These are phyloP conservation scores for Albula goreensis DNA, from an alignment of 2,113 vertebrate genomes.

Conservation along the genomic window DNA sequence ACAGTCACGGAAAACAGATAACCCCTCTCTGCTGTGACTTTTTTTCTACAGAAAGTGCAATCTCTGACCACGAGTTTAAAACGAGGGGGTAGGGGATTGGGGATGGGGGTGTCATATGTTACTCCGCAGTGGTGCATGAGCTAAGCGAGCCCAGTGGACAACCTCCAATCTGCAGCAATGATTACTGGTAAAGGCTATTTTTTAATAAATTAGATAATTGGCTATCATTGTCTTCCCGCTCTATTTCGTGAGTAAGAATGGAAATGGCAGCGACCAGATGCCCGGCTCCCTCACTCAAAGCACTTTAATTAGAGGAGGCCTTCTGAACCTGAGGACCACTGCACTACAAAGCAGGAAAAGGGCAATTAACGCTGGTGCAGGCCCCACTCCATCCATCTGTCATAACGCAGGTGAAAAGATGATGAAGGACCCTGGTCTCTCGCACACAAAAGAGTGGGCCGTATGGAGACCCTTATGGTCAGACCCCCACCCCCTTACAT, in stretches of 20 bases:
- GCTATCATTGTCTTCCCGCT: constrained; percentile 65
- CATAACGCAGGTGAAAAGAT: constrained; percentile 67
- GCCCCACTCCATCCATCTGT: constrained; percentile 69
- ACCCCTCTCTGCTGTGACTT: not conserved
- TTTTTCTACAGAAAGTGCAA: not conserved
- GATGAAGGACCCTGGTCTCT: constrained; percentile 48
- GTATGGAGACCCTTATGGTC: constrained; percentile 51
- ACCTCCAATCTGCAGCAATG: constrained; percentile 50
- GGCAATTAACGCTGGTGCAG: constrained; percentile 75
- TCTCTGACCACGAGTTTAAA: constrained; percentile 35
- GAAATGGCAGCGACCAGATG: constrained; percentile 78
- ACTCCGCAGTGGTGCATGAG: constrained; percentile 24
- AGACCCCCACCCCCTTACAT: constrained; percentile 23
- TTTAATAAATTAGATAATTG: constrained; percentile 67
- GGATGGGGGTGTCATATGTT: not conserved
- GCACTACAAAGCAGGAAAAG: constrained; percentile 66
- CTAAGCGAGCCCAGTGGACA: not conserved
- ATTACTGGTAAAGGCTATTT: constrained; percentile 57
- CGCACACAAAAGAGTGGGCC: constrained; percentile 53
- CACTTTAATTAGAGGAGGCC: constrained; percentile 78
- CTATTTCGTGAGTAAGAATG: constrained; percentile 43
- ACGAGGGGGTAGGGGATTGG: too few relatives aligned
- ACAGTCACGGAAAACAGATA: not conserved
- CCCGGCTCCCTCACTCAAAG: constrained; percentile 63
- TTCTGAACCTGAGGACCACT: constrained; percentile 71